These are phyloP conservation scores for Sesia apiformis DNA, from an alignment of 2,888 invertebrate species.

Conservation along the genomic window DNA sequence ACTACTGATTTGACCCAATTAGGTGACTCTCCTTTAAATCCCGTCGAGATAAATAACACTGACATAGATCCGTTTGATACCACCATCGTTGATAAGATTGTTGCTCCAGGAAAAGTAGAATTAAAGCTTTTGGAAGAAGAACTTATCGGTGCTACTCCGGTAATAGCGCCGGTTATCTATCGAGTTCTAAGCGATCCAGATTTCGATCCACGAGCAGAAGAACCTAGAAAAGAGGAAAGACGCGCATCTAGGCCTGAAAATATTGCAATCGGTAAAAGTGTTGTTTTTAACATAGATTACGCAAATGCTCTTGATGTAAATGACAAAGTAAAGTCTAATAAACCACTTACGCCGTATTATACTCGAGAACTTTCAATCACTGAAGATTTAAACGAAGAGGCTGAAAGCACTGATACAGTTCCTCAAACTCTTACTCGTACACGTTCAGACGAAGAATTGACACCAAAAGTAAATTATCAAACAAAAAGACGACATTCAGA, in stretches of 20 bases:
- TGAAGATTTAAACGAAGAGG: conserved; percentile 62
- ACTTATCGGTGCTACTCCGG: conserved; percentile 72
- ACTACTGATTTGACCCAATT: conserved; percentile 82
- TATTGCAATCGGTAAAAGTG: conserved; percentile 65
- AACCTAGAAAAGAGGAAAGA: conserved; percentile 53
- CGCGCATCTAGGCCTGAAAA: conserved; percentile 79
- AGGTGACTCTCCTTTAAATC: conserved; percentile 79
- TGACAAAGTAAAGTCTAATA: conserved; percentile 76
- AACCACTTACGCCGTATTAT: conserved; percentile 89
- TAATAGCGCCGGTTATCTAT: conserved; percentile 36
- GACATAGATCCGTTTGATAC: conserved; percentile 92
- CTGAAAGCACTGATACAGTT: conserved; percentile 81
- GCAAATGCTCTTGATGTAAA: conserved; percentile 63
- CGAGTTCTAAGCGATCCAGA: conserved; percentile 82
- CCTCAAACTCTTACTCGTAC: conserved; percentile 71
- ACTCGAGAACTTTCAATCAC: conserved; percentile 77
- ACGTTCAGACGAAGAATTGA: conserved; percentile 78
- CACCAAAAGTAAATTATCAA: conserved; percentile 58
- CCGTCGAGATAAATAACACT: conserved; percentile 68
- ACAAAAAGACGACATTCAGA: conserved; percentile 70
- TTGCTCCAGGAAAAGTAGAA: conserved; percentile 85
- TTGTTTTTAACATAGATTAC: conserved; percentile 68
- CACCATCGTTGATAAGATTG: conserved; percentile 80
- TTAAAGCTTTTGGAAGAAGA: conserved; percentile 86
- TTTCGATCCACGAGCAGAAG: conserved; percentile 86